Base-by-base conservation (phyloP, 2,797 vertebrate genomes). In the Triplophysa yarkandensis region DNA sequence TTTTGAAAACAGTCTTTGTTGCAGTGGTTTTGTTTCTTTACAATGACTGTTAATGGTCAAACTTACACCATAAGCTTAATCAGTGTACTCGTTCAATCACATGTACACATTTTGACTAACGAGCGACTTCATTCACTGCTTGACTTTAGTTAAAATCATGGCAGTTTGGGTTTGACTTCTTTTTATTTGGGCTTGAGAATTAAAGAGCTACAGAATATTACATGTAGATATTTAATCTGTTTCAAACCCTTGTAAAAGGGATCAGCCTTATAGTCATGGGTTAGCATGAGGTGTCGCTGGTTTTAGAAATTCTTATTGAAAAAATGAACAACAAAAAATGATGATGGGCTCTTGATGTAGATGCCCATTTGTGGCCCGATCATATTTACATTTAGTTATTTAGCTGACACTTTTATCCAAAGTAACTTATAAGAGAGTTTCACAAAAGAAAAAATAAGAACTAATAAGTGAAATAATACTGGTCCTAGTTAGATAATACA, bases 101-200 rank as follows among this genome's bases (percentile, higher is more conserved):
- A 0, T 39, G 2, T 14, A 57, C 13, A 19, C 36, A 69, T 44
- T 36, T 39, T 9, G n/a, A 69, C 6, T 43, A 28, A 57, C 34
- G n/a, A 68, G 9, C 39, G 17, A 23, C 30, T 43, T 7, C 23
- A 55, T 68, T 21, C 2, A 55, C 1, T 57, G 34, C n/a, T 11
- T n/a, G 17, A 32, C 64, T 27, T 13, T 11, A 16, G 4, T 30
- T n/a, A 16, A 16, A 3, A 39, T 17, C 34, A 25, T 60, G 23
- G 25, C 2, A 57, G 25, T 0, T 27, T n/a, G 5, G 30, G 19
- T 50, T 25, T n/a, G 23, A 23, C 9, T 44, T 43, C 23, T 21
- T 80, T 78, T 78, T 78, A 60, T 74, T 48, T 23, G 41, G 50
- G 71, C 32, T 79, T 79, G 77, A 57, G 4, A 25, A 36, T 69